phyloP scores from a whole-genome alignment of 2,113 vertebrate species.

The Puntigrus tetrazona region DNA sequence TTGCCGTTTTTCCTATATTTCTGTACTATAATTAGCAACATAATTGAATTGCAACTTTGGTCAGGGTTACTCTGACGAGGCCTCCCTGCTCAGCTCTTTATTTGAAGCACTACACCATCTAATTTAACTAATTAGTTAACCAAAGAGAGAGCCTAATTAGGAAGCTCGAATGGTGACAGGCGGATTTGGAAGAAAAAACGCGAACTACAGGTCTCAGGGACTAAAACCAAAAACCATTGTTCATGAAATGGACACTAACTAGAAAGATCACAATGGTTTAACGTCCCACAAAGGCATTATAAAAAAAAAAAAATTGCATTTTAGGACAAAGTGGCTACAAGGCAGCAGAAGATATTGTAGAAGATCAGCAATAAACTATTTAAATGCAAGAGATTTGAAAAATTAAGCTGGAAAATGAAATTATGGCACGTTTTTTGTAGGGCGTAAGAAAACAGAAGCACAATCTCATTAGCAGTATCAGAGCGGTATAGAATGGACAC shows the following conservation, averaged over 20 bases:
- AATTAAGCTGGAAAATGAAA: background rate
- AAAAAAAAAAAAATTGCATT: background rate
- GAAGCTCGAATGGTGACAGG: slow-evolving; percentile 39
- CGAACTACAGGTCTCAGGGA: background rate
- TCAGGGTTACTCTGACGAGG: slow-evolving; percentile 1
- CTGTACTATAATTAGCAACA: background rate
- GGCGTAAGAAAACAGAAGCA: slow-evolving; percentile 44
- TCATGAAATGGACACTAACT: background rate
- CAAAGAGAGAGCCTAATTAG: slow-evolving; percentile 34
- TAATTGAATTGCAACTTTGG: background rate
- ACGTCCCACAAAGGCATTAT: background rate
- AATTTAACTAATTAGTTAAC: slow-evolving; percentile 49
- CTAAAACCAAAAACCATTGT: background rate
- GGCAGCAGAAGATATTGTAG: background rate
- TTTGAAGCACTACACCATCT: slow-evolving; percentile 34
- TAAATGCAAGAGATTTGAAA: background rate
- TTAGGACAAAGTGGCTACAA: background rate
- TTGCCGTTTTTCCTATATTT: background rate
- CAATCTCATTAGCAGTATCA: slow-evolving; percentile 59
- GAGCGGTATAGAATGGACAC: slow-evolving; percentile 61
- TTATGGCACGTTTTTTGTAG: slow-evolving; percentile 34
- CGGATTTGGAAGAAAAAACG: slow-evolving; percentile 25
- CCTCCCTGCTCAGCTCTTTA: background rate
- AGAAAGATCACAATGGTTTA: background rate
- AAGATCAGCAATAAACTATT: background rate